Base-by-base conservation (phyloP, 2,797 vertebrate species). In the Hyperoplus immaculatus region DNA sequence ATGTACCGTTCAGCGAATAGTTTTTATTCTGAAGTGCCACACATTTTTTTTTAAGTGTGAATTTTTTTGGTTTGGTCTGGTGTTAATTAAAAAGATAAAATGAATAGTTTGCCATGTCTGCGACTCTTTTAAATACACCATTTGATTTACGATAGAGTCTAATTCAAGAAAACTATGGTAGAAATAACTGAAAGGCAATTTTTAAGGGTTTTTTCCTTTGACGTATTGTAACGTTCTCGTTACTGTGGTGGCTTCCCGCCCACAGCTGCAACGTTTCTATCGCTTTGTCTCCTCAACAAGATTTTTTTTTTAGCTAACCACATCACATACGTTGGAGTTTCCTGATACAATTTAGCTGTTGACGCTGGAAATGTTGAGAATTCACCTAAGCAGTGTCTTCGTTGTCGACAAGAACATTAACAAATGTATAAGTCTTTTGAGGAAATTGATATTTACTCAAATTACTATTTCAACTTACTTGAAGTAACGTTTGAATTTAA, bases 181-280 rank as follows among this genome's bases (percentile, higher is more conserved):
- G 11, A 38, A 21, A 39, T 13, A 1, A 15, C 5, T 15, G 41
- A 47, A 2, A 1, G 6, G 10, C 8, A 14, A 18, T 55, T 11
- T 1, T 59, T 10, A 36, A 15, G n/a, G 36, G 78, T 66, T 80
- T 61, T 13, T 43, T 56, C 46, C 5, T 51, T 21, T 42, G 62
- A 59, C 16, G 46, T 73, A 68, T 46, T 43, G 80, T 42, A 80
- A 47, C 36, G 74, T 80, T 66, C 36, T 63, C 29, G 78, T 55
- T 58, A 69, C 78, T 53, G 85, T 58, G 80, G 85, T 58, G 80
- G 78, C 91, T 94, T 93, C 93, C 92, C 93, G 92, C 92, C 92
- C 92, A 92, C 92, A 86, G 88, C 86, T 79, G 85, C 7, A 78
- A 55, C 72, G 72, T 73, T 71, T 78, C 71, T 62, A 45, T 78